phyloP scores from a whole-genome alignment of 2,113 vertebrate genomes.

The Indicator indicator region DNA sequence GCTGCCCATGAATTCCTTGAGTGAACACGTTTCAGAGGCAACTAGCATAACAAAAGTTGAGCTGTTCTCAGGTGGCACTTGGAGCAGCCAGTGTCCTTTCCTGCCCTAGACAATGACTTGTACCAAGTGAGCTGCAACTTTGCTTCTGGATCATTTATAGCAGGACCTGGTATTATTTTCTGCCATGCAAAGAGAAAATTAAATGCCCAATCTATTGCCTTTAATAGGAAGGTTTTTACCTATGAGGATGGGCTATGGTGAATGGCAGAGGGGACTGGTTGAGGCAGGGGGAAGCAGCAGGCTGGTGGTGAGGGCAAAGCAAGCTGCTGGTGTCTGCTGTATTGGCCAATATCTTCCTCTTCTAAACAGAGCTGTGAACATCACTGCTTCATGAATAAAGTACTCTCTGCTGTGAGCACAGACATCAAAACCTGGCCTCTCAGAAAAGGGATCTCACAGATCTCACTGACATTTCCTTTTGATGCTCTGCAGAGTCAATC shows the following conservation, averaged over 20 bases:
- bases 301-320: fast-evolving
- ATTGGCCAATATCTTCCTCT: neutral
- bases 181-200: neutral
- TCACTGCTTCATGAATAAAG: neutral
- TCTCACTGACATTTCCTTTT: neutral
- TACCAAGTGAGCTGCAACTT: neutral
- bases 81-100: neutral
- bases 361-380: neutral
- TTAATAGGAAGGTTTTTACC: neutral
- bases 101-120: neutral
- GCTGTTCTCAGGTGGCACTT: neutral
- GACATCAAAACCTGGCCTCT: neutral
- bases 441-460: neutral
- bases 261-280: neutral
- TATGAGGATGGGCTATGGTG: neutral
- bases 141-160: neutral
- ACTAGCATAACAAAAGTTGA: neutral
- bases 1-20: neutral
- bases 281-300: neutral
- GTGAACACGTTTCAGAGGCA: neutral
- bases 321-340: neutral
- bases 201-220: neutral
- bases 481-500: neutral
- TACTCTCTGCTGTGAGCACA: neutral
- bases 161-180: neutral